Conservation (phyloP, 2,113 vertebrate genomes). For the Synchiropus splendidus region DNA sequence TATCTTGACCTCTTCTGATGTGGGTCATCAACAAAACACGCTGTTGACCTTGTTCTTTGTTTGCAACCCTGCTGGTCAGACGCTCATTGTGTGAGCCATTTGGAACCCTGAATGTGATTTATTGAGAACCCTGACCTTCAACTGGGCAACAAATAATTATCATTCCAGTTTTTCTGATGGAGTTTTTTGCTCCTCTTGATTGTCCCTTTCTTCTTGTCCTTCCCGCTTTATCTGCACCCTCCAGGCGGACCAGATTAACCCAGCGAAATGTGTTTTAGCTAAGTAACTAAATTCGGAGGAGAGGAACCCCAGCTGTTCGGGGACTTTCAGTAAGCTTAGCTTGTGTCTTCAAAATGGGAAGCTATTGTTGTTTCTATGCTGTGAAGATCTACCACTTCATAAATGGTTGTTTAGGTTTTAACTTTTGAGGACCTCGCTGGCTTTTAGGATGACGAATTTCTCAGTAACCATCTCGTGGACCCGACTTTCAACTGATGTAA, state of each 20-base stretch:
- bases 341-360: not conserved
- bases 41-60: conserved; percentile 40
- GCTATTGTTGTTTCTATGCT: not conserved
- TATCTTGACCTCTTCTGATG: conserved; percentile 52
- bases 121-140: conserved; percentile 34
- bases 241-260: conserved; percentile 60
- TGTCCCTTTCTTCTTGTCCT: conserved; percentile 36
- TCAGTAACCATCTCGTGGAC: conserved; percentile 45
- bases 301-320: conserved; percentile 25
- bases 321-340: conserved; percentile 29
- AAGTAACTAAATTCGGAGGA: conserved; percentile 36
- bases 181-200: conserved; percentile 40
- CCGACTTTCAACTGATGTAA: conserved; percentile 56
- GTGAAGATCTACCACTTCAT: conserved; percentile 49
- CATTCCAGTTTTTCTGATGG: conserved; percentile 40
- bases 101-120: conserved; percentile 4
- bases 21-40: conserved; percentile 20
- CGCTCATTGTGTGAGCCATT: not conserved
- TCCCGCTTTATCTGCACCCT: conserved; percentile 58
- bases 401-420: conserved; percentile 52
- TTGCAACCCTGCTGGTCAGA: not conserved
- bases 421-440: conserved; percentile 57
- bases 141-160: conserved; percentile 47
- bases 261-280: conserved; percentile 55
- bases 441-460: conserved; percentile 59